Base-by-base conservation (phyloP, 2,113 vertebrate genomes). In the Pluvianellus socialis region DNA sequence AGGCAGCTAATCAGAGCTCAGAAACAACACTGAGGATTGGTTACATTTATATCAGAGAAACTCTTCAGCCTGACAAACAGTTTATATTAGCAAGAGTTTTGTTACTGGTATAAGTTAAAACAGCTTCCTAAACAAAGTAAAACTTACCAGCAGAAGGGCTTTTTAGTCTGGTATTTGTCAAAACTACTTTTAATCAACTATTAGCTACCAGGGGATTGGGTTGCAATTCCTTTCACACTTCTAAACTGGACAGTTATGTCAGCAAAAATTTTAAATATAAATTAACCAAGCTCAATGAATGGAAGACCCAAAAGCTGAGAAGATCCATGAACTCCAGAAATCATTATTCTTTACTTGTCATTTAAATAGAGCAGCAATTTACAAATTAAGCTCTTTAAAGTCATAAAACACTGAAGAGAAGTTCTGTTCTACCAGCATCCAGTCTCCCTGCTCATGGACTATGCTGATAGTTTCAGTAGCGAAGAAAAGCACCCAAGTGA, bases 1-100 rank as follows among this genome's bases (percentile, higher is more conserved):
- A 82, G 40, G n/a, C 14, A 55, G 26, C 61, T 81, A 50, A 80
- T 15, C 4, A 70, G 75, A 73, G 28, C 52, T 71, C 0, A 0
- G 80, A 90, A 85, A 79, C 49, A 72, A 50, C 47, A 47, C 27
- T 18, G 47, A 87, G 47, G 28, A 53, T 83, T 76, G 45, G 77
- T 66, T 86, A 92, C 28, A 58, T 56, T 95, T 80, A 28, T 20
- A 91, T 32, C 73, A 73, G 38, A 75, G 63, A 91, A 95, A 82
- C 61, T 82, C 85, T 93, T 82, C 50, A 93, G 79, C 40, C 58
- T 86, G 79, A 94, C 84, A 92, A 91, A 84, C 61, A 95, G 82
- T 90, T 96, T 93, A 83, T 59, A 73, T 62, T 70, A 93, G 75
- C 49, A 66, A 14, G 16, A 85, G 35, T 68, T 91, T 65, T 95